Evolutionary conservation across 1,140 invertebrate genomes (phyloP).

Genomic region (Hylyphantes graminicola): DNA sequence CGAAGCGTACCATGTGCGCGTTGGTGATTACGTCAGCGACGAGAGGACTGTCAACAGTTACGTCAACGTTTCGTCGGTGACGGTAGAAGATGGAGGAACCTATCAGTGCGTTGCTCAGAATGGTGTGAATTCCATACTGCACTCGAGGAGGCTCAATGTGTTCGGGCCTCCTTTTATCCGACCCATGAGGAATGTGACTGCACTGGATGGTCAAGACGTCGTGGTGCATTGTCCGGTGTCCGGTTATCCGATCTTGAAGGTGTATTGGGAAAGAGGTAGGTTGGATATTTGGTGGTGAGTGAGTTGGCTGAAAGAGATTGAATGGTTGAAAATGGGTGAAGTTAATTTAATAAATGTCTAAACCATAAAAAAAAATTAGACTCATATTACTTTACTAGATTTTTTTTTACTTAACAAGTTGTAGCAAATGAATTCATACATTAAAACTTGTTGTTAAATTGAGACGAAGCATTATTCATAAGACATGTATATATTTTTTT

Average conservation of each 20-base stretch:
- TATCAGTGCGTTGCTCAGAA: conserved; percentile 74
- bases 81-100: conserved; percentile 67
- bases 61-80: conserved; percentile 79
- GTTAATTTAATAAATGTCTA: too few relatives aligned
- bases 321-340: background rate
- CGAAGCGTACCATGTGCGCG: conserved; percentile 56
- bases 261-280: conserved; percentile 88
- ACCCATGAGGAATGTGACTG: conserved; percentile 90
- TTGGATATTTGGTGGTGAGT: conserved; percentile 4
- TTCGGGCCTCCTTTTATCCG: conserved; percentile 82
- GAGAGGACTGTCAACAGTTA: conserved; percentile 78
- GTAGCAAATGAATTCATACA: too few relatives aligned
- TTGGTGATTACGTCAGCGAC: conserved; percentile 60
- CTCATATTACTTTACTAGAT: too few relatives aligned
- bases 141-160: conserved; percentile 88
- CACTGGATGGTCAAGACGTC: conserved; percentile 85
- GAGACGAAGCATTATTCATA: too few relatives aligned
- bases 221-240: conserved; percentile 93
- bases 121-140: conserved; percentile 65
- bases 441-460: too few relatives aligned
- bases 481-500: too few relatives aligned
- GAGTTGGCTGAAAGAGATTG: conserved; percentile 30
- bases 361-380: too few relatives aligned
- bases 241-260: conserved; percentile 88
- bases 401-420: too few relatives aligned